Evolutionary conservation across 2,113 vertebrate species (phyloP).

Genomic region (Lutjanus erythropterus): DNA sequence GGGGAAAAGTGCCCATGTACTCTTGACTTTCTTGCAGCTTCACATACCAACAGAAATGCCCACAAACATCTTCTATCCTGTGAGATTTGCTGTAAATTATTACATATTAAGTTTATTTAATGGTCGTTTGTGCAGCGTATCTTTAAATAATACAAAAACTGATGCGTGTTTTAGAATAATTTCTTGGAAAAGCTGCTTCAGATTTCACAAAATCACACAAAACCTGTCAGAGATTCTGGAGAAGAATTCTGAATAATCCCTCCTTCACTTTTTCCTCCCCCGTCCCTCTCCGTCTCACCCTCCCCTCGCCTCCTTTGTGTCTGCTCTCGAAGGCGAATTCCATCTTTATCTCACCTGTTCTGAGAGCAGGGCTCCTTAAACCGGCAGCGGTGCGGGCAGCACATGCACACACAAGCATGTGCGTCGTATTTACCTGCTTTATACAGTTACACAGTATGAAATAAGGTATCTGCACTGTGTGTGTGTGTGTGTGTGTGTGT

Average conservation of each 20-base stretch:
- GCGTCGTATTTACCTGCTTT: neutral
- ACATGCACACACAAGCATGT: neutral
- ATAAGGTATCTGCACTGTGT: neutral
- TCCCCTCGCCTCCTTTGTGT: neutral
- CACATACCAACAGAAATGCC: neutral
- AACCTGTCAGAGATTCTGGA: too few species aligned
- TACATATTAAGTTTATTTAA: neutral
- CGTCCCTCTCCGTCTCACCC: neutral
- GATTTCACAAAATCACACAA: neutral
- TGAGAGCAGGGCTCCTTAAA: conserved; percentile 5
- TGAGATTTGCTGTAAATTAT: neutral
- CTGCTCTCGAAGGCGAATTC: conserved; percentile 34
- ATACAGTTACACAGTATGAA: neutral
- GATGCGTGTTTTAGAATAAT: neutral
- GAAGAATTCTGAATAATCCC: neutral
- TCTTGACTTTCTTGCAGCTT: too few species aligned
- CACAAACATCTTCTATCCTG: too few species aligned
- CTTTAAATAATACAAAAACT: neutral
- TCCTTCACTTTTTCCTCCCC: neutral
- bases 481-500: conserved; percentile 2
- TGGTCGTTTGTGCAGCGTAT: too few species aligned
- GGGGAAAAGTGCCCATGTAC: neutral
- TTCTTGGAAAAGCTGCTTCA: neutral
- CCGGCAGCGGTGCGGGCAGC: neutral
- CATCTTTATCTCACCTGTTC: conserved; percentile 59